These are phyloP conservation scores for Capra hircus DNA, from an alignment of 2,113 vertebrate genomes.

Conservation along the genomic window DNA sequence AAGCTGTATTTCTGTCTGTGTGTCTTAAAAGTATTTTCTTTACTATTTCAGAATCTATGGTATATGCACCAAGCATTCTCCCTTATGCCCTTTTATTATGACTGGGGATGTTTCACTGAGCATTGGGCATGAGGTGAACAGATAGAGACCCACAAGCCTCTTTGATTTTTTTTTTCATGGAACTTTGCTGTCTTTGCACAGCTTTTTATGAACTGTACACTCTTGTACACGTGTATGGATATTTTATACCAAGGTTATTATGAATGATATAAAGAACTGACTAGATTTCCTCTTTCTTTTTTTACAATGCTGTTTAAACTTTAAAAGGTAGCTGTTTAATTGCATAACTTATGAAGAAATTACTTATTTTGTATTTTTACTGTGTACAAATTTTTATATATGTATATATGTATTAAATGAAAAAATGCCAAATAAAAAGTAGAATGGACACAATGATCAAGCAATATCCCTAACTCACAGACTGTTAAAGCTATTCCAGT, in stretches of 20 bases:
- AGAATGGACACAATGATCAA: constrained; percentile 25
- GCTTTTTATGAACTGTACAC: constrained; percentile 82
- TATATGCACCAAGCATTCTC: neutral
- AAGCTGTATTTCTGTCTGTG: neutral
- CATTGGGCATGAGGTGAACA: constrained; percentile 1
- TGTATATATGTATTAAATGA: constrained; percentile 82
- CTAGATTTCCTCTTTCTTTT: constrained; percentile 49
- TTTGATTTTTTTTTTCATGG: constrained; percentile 76
- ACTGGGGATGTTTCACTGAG: neutral
- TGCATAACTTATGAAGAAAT: constrained; percentile 86
- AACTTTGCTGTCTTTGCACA: constrained; percentile 83
- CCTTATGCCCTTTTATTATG: neutral
- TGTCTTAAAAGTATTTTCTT: neutral
- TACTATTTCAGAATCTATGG: constrained; percentile 38
- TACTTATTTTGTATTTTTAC: constrained; percentile 84
- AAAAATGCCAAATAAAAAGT: constrained; percentile 77
- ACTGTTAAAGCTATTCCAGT: neutral
- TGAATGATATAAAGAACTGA: constrained; percentile 68
- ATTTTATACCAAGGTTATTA: constrained; percentile 86
- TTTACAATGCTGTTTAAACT: constrained; percentile 63
- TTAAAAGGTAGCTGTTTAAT: constrained; percentile 74
- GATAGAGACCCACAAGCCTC: constrained; percentile 66
- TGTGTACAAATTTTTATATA: constrained; percentile 85
- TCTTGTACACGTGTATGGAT: constrained; percentile 84
- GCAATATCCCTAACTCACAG: neutral